Conservation (phyloP, 2,888 invertebrate genomes). For the Drosophila mimetica region DNA sequence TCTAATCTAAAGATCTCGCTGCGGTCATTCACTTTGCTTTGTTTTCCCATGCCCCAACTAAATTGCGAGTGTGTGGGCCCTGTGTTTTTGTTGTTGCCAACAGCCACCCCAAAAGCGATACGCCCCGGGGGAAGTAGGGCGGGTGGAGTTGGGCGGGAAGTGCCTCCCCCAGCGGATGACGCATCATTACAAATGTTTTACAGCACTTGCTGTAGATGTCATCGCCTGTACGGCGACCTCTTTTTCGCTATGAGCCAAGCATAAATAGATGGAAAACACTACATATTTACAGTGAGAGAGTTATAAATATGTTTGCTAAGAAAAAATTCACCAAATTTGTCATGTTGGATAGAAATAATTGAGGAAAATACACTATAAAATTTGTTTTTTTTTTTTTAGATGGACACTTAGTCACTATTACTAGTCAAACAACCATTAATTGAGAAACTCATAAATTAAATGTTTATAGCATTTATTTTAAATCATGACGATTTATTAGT, state of each 20-base stretch:
- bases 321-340: neutral
- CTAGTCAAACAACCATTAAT: no score
- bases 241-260: conserved; percentile 5
- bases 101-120: conserved; percentile 28
- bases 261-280: conserved; percentile 1
- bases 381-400: no score
- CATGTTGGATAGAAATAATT: neutral
- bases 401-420: no score
- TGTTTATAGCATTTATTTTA: no score
- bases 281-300: neutral
- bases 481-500: no score
- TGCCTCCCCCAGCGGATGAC: conserved; percentile 64
- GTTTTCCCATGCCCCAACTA: conserved; percentile 67
- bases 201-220: conserved; percentile 62
- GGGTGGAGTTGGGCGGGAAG: conserved; percentile 11
- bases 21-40: conserved; percentile 73
- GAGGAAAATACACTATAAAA: no score
- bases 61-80: conserved; percentile 49
- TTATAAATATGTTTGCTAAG: neutral
- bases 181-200: conserved; percentile 56
- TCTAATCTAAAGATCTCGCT: conserved; percentile 49
- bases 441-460: no score
- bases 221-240: conserved; percentile 38
- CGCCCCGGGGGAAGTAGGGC: conserved; percentile 14
- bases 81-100: conserved; percentile 13